phyloP scores from a whole-genome alignment of 1,140 invertebrate genomes.

The Ladona fulva region DNA sequence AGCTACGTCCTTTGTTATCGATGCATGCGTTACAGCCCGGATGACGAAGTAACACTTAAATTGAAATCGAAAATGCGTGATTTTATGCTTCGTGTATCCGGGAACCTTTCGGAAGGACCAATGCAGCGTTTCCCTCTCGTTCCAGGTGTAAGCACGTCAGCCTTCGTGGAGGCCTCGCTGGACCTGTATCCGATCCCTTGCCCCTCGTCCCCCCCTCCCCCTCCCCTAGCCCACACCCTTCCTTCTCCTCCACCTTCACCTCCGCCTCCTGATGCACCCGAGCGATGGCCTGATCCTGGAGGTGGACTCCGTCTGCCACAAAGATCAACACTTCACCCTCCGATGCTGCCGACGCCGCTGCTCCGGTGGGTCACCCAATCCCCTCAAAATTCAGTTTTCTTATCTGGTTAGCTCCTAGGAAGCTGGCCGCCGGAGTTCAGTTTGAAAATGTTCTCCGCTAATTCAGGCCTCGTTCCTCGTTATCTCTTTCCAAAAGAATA shows the following conservation, averaged over 20 bases:
- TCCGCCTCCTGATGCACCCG: background rate
- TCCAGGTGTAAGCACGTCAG: background rate
- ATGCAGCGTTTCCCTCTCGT: too few relatives aligned
- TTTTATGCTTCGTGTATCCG: too few relatives aligned
- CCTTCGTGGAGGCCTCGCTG: background rate
- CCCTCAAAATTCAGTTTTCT: background rate
- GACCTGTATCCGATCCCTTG: background rate
- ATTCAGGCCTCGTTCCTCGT: too few relatives aligned
- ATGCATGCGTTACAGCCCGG: too few relatives aligned
- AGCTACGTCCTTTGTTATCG: too few relatives aligned
- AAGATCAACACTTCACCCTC: background rate
- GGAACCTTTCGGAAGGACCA: too few relatives aligned
- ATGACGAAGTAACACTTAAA: too few relatives aligned
- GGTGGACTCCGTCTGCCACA: background rate
- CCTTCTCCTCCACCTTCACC: background rate
- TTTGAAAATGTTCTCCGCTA: too few relatives aligned
- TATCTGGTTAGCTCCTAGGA: too few relatives aligned
- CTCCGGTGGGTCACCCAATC: background rate
- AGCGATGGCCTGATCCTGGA: background rate
- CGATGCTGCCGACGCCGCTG: constrained; percentile 3
- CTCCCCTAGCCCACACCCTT: background rate
- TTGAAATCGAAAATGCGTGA: too few relatives aligned
- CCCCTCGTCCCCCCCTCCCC: background rate
- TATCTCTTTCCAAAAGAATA: too few relatives aligned
- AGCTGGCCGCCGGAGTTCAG: too few relatives aligned